These are phyloP conservation scores for Portunus trituberculatus DNA, from an alignment of 1,140 invertebrate species.

Conservation along the genomic window DNA sequence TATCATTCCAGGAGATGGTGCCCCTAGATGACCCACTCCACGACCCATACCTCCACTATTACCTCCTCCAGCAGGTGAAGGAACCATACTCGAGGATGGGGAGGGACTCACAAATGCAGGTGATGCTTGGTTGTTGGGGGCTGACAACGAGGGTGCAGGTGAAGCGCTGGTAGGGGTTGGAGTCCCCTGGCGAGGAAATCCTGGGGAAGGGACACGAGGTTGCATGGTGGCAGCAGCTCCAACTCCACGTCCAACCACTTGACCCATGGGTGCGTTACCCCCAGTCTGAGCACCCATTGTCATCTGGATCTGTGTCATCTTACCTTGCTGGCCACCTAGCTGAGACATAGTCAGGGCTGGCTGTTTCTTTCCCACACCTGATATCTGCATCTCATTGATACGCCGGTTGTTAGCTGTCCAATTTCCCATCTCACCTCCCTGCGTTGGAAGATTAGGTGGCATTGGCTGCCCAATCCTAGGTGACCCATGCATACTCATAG, in stretches of 20 bases:
- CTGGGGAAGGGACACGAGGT: slow-evolving; percentile 76
- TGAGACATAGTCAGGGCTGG: slow-evolving; percentile 60
- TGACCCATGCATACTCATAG: slow-evolving; percentile 46
- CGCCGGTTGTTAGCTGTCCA: slow-evolving; percentile 66
- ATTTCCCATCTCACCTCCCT: slow-evolving; percentile 59
- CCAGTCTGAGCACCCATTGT: slow-evolving; percentile 58
- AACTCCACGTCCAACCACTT: slow-evolving; percentile 60
- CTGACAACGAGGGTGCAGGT: slow-evolving; percentile 64
- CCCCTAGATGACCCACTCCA: slow-evolving; percentile 66
- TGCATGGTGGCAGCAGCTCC: slow-evolving; percentile 70
- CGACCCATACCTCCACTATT: slow-evolving; percentile 71
- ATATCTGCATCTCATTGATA: slow-evolving; percentile 66
- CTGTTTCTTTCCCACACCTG: slow-evolving; percentile 66
- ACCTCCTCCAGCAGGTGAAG: slow-evolving; percentile 65
- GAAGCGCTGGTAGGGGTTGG: slow-evolving; percentile 72
- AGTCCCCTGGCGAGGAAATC: slow-evolving; percentile 75
- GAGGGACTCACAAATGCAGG: slow-evolving; percentile 73
- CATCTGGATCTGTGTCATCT: slow-evolving; percentile 73
- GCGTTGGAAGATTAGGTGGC: slow-evolving; percentile 70
- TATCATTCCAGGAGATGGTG: slow-evolving; percentile 72
- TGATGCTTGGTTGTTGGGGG: slow-evolving; percentile 61
- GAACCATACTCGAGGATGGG: slow-evolving; percentile 74
- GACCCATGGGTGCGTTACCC: slow-evolving; percentile 54
- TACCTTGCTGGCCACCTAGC: slow-evolving; percentile 62
- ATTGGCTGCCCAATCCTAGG: slow-evolving; percentile 72